These are phyloP conservation scores for Chouioia cunea DNA, from an alignment of 2,888 invertebrate genomes.

Conservation along the genomic window DNA sequence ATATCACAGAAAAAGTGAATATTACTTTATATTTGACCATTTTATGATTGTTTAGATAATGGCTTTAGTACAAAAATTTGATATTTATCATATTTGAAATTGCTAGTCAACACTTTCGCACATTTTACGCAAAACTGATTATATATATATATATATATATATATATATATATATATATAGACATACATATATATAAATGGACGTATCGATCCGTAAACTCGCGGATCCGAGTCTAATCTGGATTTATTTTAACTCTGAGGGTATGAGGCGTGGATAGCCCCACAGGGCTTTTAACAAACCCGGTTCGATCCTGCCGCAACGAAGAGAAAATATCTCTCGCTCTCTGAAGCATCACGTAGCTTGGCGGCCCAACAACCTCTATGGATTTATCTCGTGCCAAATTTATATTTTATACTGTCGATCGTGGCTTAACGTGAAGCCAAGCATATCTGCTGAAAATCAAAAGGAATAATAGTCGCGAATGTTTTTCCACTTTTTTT, in stretches of 20 bases:
- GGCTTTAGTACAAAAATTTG: no score
- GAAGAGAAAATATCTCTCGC: conserved; percentile 48
- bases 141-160: no score
- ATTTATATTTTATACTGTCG: conserved; percentile 55
- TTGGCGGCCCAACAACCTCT: conserved; percentile 12
- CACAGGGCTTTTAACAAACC: conserved; percentile 52
- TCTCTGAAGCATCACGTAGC: conserved; percentile 50
- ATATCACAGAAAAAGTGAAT: no score
- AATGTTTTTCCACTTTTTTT: conserved; percentile 10
- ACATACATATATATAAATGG: no score
- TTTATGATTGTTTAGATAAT: no score
- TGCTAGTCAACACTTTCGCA: no score
- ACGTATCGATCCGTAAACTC: no score
- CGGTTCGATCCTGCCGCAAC: conserved; percentile 47
- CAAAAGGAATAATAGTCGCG: conserved; percentile 25
- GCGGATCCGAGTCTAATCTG: conserved; percentile 35
- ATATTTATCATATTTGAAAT: no score
- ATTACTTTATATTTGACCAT: no score
- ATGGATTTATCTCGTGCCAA: conserved; percentile 51
- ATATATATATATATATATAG: no score
- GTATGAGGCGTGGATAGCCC: conserved; percentile 36
- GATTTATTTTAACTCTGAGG: conserved; percentile 49
- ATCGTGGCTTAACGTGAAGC: conserved; percentile 50
- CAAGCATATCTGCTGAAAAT: conserved; percentile 41
- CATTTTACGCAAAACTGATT: no score